Conservation (phyloP, 2,797 vertebrate species). For the Labeo calbasu region DNA sequence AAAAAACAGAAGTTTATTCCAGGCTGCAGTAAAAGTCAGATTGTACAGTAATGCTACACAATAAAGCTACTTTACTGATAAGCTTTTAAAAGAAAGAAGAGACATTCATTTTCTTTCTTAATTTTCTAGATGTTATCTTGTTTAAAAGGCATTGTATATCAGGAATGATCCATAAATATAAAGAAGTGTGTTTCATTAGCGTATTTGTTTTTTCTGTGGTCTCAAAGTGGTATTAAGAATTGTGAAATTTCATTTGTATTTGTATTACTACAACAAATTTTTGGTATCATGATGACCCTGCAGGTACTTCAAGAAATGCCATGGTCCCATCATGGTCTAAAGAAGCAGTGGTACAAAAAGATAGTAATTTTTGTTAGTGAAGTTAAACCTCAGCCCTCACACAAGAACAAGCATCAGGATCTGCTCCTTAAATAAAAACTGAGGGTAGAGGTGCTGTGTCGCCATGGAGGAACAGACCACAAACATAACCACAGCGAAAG, state of each 20-base stretch:
- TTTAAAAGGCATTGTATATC: background rate
- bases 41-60: no score
- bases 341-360: background rate
- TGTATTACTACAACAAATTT: background rate
- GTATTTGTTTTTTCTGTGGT: background rate
- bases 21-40: no score
- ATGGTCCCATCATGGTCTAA: background rate
- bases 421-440: slow-evolving; percentile 8
- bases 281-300: background rate
- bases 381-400: background rate
- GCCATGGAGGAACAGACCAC: slow-evolving; percentile 61
- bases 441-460: slow-evolving; percentile 15
- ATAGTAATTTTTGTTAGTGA: background rate
- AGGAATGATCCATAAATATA: background rate
- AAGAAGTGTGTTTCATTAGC: background rate
- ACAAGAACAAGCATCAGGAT: slow-evolving; percentile 7
- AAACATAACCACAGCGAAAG: slow-evolving; percentile 65
- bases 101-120: background rate
- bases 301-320: background rate
- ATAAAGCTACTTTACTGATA: background rate
- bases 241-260: background rate
- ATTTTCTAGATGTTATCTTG: no score
- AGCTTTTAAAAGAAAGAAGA: background rate
- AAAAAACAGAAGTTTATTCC: no score
- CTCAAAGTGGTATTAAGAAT: background rate